Base-by-base conservation (phyloP, 1,140 invertebrate species). In the Bombus waltoni region DNA sequence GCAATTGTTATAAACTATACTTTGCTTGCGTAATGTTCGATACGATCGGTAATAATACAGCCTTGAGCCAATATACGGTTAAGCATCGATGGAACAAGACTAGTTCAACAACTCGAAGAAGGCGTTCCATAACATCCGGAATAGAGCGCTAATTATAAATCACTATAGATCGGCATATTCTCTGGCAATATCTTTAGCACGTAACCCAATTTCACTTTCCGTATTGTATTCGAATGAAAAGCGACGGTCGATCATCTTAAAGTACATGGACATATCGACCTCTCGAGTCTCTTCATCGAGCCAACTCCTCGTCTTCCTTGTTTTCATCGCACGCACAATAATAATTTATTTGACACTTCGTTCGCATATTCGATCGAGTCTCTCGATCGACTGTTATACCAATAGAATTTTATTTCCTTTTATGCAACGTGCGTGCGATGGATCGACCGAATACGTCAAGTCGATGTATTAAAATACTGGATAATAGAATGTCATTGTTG, bases 171-270 rank as follows among this genome's bases (percentile, higher is more conserved):
- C 13, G 13, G 5, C 15, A 18, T n/a, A 28, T 53, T n/a, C 35
- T n/a, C 13, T 13, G 18, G 13, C 25, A 75, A 42, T 65, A 40
- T 38, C 22, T 28, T 5, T 1, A 42, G 2, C 25, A 1, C 8
- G 47, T 6, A 42, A 68, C 9, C 72, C 35, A 47, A 62, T 68
- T 40, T 44, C 57, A 28, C 59, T 53, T 15, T n/a, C 5, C 42
- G 5, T 18, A 66, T 76, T 83, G 40, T 75, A 15, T 42, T 10
- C 28, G 25, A 80, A 57, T 62, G 81, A 66, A 77, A 78, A 87
- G 65, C 18, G 15, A 59, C 25, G 66, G 32, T 62, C 32, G 22
- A 78, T 79, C 53, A 38, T 13, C 22, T 62, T 9, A 13, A 38
- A 75, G 74, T 66, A 75, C 32, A 62, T 28, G 32, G 47, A 81